These are phyloP conservation scores for Carassius gibelio DNA, from an alignment of 2,113 vertebrate genomes.

Conservation along the genomic window DNA sequence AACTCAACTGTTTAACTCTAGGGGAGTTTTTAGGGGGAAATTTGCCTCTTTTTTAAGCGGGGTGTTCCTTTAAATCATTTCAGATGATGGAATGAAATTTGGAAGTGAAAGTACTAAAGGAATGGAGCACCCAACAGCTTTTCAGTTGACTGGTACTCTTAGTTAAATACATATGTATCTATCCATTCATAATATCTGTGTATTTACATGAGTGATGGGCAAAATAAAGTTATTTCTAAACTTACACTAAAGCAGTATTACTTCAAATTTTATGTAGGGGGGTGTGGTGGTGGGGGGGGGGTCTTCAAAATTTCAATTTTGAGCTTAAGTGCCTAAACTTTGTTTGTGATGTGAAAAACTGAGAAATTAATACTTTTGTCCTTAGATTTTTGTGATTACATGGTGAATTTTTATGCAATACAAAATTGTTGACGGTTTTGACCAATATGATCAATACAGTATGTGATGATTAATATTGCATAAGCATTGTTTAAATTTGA, in stretches of 20 bases:
- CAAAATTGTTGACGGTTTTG: too few species aligned
- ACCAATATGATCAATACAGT: too few species aligned
- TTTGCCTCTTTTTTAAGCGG: too few species aligned
- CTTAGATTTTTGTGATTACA: too few species aligned
- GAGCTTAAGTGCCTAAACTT: not conserved
- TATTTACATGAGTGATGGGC: conserved; percentile 38
- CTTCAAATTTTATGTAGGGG: not conserved
- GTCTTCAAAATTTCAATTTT: not conserved
- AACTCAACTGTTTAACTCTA: too few species aligned
- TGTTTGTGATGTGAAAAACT: too few species aligned
- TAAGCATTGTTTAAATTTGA: not conserved
- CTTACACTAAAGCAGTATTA: not conserved
- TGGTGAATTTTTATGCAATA: too few species aligned
- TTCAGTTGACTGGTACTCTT: conserved; percentile 24
- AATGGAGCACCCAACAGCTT: conserved; percentile 7
- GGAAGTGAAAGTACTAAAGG: not conserved
- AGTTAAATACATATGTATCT: conserved; percentile 39
- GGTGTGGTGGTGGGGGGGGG: too few species aligned
- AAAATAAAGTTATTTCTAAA: conserved; percentile 48
- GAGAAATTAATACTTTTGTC: too few species aligned
- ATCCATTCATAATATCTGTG: conserved; percentile 16
- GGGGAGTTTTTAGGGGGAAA: too few species aligned
- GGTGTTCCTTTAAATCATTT: not conserved
- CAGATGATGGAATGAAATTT: not conserved
- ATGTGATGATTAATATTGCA: not conserved